Conservation (phyloP, 2,797 vertebrate species). For the Agapornis canus region DNA sequence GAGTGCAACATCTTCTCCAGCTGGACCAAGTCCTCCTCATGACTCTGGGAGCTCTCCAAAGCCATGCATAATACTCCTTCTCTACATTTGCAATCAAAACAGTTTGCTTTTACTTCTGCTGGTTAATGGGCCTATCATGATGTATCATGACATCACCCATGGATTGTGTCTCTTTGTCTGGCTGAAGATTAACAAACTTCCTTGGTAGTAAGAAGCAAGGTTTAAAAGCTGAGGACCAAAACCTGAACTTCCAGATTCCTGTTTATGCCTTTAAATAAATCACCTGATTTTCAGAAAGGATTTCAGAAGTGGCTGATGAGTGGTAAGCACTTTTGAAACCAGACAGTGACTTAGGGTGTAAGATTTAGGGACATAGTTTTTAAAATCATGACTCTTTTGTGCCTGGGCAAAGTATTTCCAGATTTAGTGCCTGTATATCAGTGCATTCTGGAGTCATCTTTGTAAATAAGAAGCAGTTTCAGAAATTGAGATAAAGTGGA, state of each 20-base stretch:
- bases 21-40: background rate
- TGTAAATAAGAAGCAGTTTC: background rate
- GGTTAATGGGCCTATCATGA: background rate
- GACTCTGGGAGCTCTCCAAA: background rate
- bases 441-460: background rate
- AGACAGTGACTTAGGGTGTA: background rate
- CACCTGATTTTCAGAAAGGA: background rate
- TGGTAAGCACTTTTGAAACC: background rate
- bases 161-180: background rate
- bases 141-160: background rate
- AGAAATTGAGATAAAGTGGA: background rate
- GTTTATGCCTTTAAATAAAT: background rate
- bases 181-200: background rate
- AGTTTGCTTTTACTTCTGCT: background rate
- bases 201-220: background rate
- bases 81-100: background rate
- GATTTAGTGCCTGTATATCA: background rate
- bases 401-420: background rate
- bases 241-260: background rate
- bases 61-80: background rate
- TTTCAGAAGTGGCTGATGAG: background rate
- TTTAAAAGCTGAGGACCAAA: background rate
- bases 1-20: background rate
- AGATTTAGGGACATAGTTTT: background rate
- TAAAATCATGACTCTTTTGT: background rate